Percentiles rank a stretch among this genome's conserved stretches.
Evolutionary conservation across 2,113 vertebrate genomes (phyloP).

Genomic region (Alligator sinensis): DNA sequence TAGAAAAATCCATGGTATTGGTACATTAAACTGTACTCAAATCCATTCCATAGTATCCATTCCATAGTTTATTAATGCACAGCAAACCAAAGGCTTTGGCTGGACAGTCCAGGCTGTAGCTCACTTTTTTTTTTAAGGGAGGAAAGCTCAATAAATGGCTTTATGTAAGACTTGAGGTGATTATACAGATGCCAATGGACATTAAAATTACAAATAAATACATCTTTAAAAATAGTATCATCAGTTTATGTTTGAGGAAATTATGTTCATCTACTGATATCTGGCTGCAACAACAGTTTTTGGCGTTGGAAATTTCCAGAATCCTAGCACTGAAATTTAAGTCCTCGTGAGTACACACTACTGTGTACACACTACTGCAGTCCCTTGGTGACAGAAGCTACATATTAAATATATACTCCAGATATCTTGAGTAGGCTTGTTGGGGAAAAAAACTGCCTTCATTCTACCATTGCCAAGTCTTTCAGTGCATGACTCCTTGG

Average conservation of each 20-base stretch:
- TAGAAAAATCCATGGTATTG: not conserved
- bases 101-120: not conserved
- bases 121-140: not conserved
- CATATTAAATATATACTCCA: not conserved
- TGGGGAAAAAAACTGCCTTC: slow-evolving; percentile 11
- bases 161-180: slow-evolving; percentile 19
- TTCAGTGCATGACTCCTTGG: slow-evolving; percentile 83
- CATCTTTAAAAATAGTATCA: slow-evolving; percentile 20
- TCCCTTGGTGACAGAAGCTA: not conserved
- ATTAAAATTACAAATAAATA: slow-evolving; percentile 8
- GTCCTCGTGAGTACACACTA: not conserved
- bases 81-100: not conserved
- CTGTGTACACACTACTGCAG: not conserved
- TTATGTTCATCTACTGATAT: not conserved
- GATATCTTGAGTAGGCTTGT: too few species aligned
- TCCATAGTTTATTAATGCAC: not conserved
- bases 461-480: slow-evolving; percentile 92
- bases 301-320: not conserved
- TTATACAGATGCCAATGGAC: not conserved
- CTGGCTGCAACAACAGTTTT: not conserved
- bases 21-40: slow-evolving; percentile 50
- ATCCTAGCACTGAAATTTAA: not conserved
- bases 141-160: not conserved
- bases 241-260: not conserved
- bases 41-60: not conserved